Percentiles rank a stretch among this genome's conserved stretches.
Evolutionary conservation across 2,888 invertebrate species (phyloP).

Genomic region (Lochmaea capreae): DNA sequence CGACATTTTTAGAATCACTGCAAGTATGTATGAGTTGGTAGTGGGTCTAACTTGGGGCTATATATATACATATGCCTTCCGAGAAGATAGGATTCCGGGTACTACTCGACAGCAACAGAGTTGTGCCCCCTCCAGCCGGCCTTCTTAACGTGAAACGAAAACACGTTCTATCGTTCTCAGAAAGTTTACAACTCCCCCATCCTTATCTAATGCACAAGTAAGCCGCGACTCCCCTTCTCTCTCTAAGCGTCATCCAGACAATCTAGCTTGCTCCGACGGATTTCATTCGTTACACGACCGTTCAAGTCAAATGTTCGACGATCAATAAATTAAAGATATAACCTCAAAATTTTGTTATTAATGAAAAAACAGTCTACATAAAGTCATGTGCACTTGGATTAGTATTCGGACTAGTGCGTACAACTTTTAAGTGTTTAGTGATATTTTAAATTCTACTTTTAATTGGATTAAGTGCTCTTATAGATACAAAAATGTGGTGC

Average conservation of each 20-base stretch:
- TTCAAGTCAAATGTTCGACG: constrained; percentile 25
- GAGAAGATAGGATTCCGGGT: constrained; percentile 63
- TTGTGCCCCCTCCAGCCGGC: constrained; percentile 50
- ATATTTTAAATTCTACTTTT: constrained; percentile 30
- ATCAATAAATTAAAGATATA: constrained; percentile 48
- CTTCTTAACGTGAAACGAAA: constrained; percentile 62
- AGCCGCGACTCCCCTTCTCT: constrained; percentile 30
- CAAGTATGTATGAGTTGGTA: constrained; percentile 38
- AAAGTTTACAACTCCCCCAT: constrained; percentile 48
- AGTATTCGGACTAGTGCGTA: constrained; percentile 46
- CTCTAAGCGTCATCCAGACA: constrained; percentile 37
- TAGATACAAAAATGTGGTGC: constrained; percentile 38
- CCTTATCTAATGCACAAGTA: constrained; percentile 28
- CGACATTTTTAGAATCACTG: constrained; percentile 44
- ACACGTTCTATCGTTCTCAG: constrained; percentile 63
- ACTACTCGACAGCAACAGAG: constrained; percentile 52
- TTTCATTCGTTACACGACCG: constrained; percentile 46
- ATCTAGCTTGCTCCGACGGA: constrained; percentile 35
- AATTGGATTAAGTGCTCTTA: constrained; percentile 45
- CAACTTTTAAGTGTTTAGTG: constrained; percentile 39
- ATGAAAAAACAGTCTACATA: constrained; percentile 24
- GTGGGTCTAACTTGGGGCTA: constrained; percentile 47
- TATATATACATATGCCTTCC: constrained; percentile 51
- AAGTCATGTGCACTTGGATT: constrained; percentile 41
- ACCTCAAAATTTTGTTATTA: constrained; percentile 46